These are phyloP conservation scores for Channa argus DNA, from an alignment of 2,113 vertebrate genomes.

Conservation along the genomic window DNA sequence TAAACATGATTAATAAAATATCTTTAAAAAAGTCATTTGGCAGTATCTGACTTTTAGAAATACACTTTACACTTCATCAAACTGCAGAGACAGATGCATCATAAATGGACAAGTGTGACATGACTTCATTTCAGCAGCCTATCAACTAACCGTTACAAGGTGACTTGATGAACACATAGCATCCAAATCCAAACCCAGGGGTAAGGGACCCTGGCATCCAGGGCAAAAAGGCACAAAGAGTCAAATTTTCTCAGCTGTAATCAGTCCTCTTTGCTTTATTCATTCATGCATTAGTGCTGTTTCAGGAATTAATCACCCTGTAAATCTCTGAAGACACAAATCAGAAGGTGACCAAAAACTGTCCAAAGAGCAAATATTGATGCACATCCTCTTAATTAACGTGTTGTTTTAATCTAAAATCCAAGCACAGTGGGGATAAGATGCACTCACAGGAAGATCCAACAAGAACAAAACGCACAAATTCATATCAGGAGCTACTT, in stretches of 20 bases:
- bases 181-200: too few species aligned
- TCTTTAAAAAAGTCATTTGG: too few species aligned
- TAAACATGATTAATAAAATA: too few species aligned
- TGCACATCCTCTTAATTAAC: background rate
- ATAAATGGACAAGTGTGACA: background rate
- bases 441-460: background rate
- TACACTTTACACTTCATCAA: conserved; percentile 1
- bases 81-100: background rate
- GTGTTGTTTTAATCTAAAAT: background rate
- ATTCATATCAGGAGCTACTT: too few species aligned
- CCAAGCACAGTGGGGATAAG: background rate
- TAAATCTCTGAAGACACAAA: background rate
- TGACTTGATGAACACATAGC: conserved; percentile 1
- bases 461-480: background rate
- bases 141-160: background rate
- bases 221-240: background rate
- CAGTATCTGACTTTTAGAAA: background rate
- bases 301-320: background rate
- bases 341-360: background rate
- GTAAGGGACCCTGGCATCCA: background rate
- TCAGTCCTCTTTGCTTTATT: background rate
- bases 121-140: background rate
- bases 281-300: background rate
- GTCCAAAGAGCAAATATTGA: background rate
- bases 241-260: background rate